phyloP scores from a whole-genome alignment of 1,140 invertebrate species.

The Vanessa tameamea region DNA sequence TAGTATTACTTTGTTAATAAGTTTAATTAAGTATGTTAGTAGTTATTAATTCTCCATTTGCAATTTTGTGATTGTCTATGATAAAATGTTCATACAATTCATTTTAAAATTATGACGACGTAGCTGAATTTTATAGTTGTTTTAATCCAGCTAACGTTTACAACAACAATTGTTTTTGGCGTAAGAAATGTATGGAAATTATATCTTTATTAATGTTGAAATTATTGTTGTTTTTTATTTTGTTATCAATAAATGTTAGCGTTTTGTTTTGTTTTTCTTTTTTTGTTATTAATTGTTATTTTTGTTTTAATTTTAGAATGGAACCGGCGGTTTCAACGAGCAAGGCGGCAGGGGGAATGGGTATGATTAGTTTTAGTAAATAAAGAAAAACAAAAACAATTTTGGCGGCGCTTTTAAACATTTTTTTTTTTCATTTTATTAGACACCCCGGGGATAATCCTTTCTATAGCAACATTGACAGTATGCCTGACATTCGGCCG shows the following conservation, averaged over 20 bases:
- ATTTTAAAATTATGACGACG: neutral
- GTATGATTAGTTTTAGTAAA: conserved; percentile 65
- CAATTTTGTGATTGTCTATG: conserved; percentile 37
- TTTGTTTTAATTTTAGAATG: conserved; percentile 90
- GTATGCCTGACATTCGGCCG: conserved; percentile 98
- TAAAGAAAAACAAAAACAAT: no score
- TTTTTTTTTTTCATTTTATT: conserved; percentile 36
- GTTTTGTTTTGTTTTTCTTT: conserved; percentile 73
- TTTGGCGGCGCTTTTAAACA: neutral
- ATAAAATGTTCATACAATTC: conserved; percentile 42
- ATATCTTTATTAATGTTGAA: conserved; percentile 35
- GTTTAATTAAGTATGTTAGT: conserved; percentile 34
- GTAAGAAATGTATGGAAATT: conserved; percentile 27
- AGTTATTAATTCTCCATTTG: conserved; percentile 59
- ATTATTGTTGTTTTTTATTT: conserved; percentile 41
- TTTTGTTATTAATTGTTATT: conserved; percentile 78
- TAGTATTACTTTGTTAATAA: conserved; percentile 24
- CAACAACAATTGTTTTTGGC: neutral
- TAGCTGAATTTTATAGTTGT: neutral
- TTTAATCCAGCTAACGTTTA: no score
- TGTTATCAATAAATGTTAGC: conserved; percentile 55
- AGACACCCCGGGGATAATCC: conserved; percentile 97
- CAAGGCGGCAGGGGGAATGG: conserved; percentile 88
- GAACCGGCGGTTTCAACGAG: conserved; percentile 86
- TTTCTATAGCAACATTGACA: conserved; percentile 99